Conservation (phyloP, 2,797 vertebrate genomes). For the Gastrophryne carolinensis region DNA sequence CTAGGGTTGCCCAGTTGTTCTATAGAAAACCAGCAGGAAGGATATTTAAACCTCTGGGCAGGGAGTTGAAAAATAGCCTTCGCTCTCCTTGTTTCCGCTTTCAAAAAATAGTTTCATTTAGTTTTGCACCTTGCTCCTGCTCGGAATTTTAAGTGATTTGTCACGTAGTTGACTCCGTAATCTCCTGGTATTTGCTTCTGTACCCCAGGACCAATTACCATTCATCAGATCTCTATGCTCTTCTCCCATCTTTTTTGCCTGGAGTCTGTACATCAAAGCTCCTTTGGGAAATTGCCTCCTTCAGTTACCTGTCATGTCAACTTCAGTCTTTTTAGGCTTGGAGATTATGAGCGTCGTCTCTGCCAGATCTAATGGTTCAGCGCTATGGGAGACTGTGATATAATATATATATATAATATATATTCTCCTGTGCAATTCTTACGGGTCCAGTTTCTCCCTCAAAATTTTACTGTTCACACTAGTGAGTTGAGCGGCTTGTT, state of each 20-base stretch:
- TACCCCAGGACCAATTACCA: slow-evolving; percentile 19
- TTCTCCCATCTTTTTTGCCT: slow-evolving; percentile 33
- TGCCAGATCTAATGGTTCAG: slow-evolving; percentile 40
- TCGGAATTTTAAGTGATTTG: slow-evolving; percentile 8
- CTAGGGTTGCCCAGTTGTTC: background rate
- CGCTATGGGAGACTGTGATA: background rate
- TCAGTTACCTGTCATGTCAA: slow-evolving; percentile 35
- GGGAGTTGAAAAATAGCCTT: background rate
- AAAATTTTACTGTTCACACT: background rate
- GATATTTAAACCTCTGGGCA: background rate
- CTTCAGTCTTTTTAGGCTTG: slow-evolving; percentile 34
- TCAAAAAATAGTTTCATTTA: slow-evolving; percentile 11
- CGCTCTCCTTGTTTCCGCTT: background rate
- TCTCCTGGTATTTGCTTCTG: slow-evolving; percentile 24
- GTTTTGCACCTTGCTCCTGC: background rate
- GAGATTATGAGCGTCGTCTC: slow-evolving; percentile 38
- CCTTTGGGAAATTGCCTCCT: slow-evolving; percentile 38
- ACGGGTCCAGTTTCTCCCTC: background rate
- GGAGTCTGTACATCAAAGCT: slow-evolving; percentile 18
- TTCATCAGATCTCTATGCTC: slow-evolving; percentile 25
- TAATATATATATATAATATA: slow-evolving; percentile 1
- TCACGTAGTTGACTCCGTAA: slow-evolving; percentile 17
- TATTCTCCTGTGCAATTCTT: background rate
- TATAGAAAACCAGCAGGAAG: background rate
- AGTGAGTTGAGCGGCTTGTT: too few species aligned